Percentiles rank a stretch among this genome's conserved stretches.
phyloP scores from a whole-genome alignment of 2,113 vertebrate species.

The Rhinolophus ferrumequinum region DNA sequence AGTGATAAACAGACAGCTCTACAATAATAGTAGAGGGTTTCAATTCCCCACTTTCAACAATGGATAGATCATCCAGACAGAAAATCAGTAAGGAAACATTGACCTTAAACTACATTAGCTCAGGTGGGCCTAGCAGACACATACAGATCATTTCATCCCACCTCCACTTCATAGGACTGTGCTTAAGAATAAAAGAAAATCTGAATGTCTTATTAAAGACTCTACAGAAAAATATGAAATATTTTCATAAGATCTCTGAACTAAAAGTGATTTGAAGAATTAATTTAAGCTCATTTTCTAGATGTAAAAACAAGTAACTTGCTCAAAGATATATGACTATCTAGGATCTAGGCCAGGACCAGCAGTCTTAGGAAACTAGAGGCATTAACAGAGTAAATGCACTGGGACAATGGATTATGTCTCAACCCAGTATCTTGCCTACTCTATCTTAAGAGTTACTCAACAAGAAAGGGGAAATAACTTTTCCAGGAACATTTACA shows the following conservation, averaged over 20 bases:
- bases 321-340: not conserved
- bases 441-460: not conserved
- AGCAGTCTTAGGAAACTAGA: not conserved
- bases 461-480: conserved; percentile 3
- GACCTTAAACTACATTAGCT: not conserved
- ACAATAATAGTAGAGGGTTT: not conserved
- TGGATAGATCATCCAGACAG: not conserved
- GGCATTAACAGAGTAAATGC: not conserved
- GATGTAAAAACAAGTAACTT: not conserved
- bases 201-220: not conserved
- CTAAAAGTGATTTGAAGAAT: conserved; percentile 21
- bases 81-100: not conserved
- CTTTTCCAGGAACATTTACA: not conserved
- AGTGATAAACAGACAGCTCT: not conserved
- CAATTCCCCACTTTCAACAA: not conserved
- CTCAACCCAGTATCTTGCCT: not conserved
- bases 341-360: not conserved
- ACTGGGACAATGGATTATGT: not conserved
- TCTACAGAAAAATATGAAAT: not conserved
- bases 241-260: conserved; percentile 16
- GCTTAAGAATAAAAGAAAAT: not conserved
- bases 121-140: not conserved
- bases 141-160: not conserved
- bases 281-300: conserved; percentile 5
- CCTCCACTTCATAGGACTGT: not conserved